A percentile compares a stretch with the other conserved stretches of the same genome.
Evolutionary conservation across 2,113 vertebrate genomes (phyloP).

Genomic region (Tichodroma muraria): DNA sequence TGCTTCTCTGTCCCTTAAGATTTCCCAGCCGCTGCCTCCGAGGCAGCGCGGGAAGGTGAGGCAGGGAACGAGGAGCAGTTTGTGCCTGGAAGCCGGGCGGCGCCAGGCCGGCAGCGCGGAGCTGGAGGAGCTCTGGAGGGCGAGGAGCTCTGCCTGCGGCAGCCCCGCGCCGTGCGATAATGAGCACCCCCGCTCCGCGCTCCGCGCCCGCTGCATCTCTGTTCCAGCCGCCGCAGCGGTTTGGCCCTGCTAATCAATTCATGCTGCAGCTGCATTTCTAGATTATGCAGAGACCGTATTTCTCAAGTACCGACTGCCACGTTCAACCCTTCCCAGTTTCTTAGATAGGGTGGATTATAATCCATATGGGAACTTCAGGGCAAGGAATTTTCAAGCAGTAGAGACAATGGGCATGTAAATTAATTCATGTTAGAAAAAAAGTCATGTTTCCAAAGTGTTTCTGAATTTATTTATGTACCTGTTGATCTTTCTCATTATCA

Average conservation of each 20-base stretch:
- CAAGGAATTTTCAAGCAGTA: background rate
- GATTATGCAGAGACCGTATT: background rate
- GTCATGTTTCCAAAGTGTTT: background rate
- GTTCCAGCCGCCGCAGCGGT: background rate
- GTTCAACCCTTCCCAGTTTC: background rate
- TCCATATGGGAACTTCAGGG: background rate
- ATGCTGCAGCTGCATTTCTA: slow-evolving; percentile 11
- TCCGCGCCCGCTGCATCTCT: too few relatives aligned
- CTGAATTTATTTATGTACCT: background rate
- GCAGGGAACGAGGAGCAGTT: background rate
- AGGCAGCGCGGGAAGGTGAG: background rate
- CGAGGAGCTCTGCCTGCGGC: too few relatives aligned
- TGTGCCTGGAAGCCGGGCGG: too few relatives aligned
- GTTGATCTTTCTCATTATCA: background rate
- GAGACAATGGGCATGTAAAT: background rate
- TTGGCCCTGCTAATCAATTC: background rate
- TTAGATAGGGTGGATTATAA: background rate
- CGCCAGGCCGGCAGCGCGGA: too few relatives aligned
- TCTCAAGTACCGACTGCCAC: background rate
- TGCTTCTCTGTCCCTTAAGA: background rate
- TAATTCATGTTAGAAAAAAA: background rate
- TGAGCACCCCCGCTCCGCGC: too few relatives aligned
- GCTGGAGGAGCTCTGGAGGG: too few relatives aligned
- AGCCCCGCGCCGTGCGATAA: too few relatives aligned
- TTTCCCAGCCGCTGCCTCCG: background rate